Base-by-base conservation (phyloP, 64 coral and sea anemone genomes). In the Stichodactyla helianthus region DNA sequence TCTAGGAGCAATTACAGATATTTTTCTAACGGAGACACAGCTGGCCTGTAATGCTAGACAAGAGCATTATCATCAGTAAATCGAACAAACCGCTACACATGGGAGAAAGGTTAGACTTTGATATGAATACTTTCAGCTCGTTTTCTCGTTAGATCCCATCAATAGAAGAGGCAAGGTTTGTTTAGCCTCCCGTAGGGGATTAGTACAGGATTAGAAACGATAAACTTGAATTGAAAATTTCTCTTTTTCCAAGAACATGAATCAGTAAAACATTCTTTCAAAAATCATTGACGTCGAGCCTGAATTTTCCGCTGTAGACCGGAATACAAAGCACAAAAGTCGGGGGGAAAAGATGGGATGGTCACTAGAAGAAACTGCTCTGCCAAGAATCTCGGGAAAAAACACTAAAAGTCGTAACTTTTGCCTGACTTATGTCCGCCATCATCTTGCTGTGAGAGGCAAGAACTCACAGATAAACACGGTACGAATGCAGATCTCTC, bases 1-100 rank as follows among this genome's bases (percentile, higher is more conserved):
- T 74, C 68, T 74, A 74, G 25, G 68, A 74, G 68, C 68, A 74
- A 74, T 74, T 74, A 74, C 68, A 74, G 68, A 74, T 74, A 74
- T 74, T 74, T 74, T 74, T 31, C 68, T 74, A 74, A 74, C 68
- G 68, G 25, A 74, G 68, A 13, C 68, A 74, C 68, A 74, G 68
- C 68, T 74, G 68, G 22, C 22, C n/a, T 19, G 10, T 74, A 74
- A 74, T 23, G 25, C 68, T 26, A 74, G 10, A 74, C 68, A 31
- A 74, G 68, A 65, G 26, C 25, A 74, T 74, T 31, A 74, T 74
- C 68, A 31, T 27, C 68, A 27, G 68, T 58, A 58, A 58, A 58
- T 58, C 9, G 55, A 58, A 9, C 68, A 26, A 74, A 74, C 68
- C 68, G 68, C 68, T 74, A 74, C 68, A 74, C 68, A 74, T 74